phyloP scores from a whole-genome alignment of 2,888 invertebrate genomes.

The Latrodectus hesperus region DNA sequence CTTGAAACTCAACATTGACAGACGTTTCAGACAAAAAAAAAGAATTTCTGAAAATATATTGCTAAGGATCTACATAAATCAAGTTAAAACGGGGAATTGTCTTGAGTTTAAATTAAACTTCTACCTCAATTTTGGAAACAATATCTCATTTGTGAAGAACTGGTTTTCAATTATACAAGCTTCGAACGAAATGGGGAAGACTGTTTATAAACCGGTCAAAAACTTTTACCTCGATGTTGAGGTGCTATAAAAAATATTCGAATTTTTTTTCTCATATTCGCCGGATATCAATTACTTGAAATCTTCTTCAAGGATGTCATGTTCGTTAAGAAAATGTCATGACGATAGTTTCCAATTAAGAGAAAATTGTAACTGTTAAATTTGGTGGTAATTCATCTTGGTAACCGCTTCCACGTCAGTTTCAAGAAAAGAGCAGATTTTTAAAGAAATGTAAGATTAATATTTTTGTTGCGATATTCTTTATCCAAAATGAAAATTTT shows the following conservation, averaged over 20 bases:
- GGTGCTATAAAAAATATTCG: no score
- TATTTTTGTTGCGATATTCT: no score
- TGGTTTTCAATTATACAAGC: neutral
- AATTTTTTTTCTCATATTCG: no score
- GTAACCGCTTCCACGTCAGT: neutral
- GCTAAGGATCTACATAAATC: no score
- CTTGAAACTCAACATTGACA: no score
- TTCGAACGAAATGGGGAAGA: neutral
- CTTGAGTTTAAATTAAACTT: no score
- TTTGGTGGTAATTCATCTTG: neutral
- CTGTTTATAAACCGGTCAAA: neutral
- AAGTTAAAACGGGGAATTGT: no score
- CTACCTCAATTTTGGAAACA: neutral
- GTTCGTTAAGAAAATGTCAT: neutral
- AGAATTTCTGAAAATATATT: no score
- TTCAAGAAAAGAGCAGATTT: neutral
- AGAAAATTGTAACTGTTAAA: neutral
- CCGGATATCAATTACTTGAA: neutral
- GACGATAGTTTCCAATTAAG: neutral
- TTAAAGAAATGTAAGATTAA: no score
- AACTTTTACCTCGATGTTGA: neutral
- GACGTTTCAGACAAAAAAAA: no score
- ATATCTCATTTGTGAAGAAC: neutral
- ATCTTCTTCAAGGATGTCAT: neutral
- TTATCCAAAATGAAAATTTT: no score